phyloP scores from a whole-genome alignment of 1,140 invertebrate genomes.

The Drosophila seguyi region DNA sequence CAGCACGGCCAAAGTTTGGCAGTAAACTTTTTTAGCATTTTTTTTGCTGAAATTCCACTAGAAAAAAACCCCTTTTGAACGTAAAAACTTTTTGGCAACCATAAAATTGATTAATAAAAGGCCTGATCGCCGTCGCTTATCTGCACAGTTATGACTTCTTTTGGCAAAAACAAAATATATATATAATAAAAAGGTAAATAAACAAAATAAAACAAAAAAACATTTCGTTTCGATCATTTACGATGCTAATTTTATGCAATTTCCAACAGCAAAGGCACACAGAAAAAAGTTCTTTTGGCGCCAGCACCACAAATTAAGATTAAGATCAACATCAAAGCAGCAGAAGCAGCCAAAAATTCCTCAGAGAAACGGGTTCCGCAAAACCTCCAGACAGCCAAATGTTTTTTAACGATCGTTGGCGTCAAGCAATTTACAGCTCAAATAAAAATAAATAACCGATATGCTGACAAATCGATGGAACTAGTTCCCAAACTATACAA shows the following conservation, averaged over 20 bases:
- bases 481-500: slow-evolving; percentile 41
- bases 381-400: slow-evolving; percentile 44
- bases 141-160: slow-evolving; percentile 32
- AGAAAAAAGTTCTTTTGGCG: slow-evolving; percentile 62
- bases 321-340: slow-evolving; percentile 74
- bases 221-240: slow-evolving; percentile 57
- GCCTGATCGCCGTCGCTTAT: slow-evolving; percentile 32
- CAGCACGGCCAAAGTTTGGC: background rate
- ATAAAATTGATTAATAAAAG: slow-evolving; percentile 69
- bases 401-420: slow-evolving; percentile 68
- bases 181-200: slow-evolving; percentile 36
- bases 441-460: slow-evolving; percentile 73
- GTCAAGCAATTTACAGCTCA: slow-evolving; percentile 78
- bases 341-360: slow-evolving; percentile 55
- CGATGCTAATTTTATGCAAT: slow-evolving; percentile 68
- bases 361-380: slow-evolving; percentile 54
- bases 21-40: too few relatives aligned
- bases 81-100: slow-evolving; percentile 25
- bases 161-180: slow-evolving; percentile 17
- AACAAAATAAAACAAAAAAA: slow-evolving; percentile 53
- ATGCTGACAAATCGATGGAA: slow-evolving; percentile 63
- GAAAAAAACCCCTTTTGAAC: slow-evolving; percentile 20
- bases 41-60: background rate
- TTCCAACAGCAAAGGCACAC: slow-evolving; percentile 30
- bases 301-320: slow-evolving; percentile 80